phyloP scores from a whole-genome alignment of 2,797 vertebrate species.

The Hoplostethus mediterraneus region DNA sequence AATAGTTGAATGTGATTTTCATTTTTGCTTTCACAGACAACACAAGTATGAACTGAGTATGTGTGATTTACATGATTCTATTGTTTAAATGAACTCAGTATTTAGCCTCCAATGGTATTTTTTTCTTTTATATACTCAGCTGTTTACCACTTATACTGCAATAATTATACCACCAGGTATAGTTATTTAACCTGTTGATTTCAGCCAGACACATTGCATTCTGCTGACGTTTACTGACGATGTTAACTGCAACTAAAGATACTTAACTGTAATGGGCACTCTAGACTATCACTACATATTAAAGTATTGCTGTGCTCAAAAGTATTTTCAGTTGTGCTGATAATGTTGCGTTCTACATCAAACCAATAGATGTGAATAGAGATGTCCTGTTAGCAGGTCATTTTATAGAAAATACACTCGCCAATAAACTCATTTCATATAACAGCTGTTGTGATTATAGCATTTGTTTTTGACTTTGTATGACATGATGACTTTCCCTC shows the following conservation, averaged over 20 bases:
- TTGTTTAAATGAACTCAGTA: neutral
- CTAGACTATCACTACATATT: neutral
- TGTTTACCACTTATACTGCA: neutral
- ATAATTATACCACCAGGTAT: neutral
- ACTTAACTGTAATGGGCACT: neutral
- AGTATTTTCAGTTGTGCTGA: slow-evolving; percentile 7
- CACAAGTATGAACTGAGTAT: too few species aligned
- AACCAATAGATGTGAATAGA: neutral
- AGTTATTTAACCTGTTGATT: neutral
- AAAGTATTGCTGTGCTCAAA: neutral
- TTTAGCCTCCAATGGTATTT: too few species aligned
- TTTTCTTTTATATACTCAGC: neutral
- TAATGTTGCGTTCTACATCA: neutral
- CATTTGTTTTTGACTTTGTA: neutral
- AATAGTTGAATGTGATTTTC: neutral
- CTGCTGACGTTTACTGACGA: neutral
- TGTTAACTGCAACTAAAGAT: neutral
- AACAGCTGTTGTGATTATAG: neutral
- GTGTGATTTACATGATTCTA: too few species aligned
- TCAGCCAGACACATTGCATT: neutral
- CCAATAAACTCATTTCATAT: neutral
- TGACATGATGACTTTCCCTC: neutral
- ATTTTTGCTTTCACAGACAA: too few species aligned
- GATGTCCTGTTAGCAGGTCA: neutral
- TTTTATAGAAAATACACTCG: neutral